Conservation (phyloP, 2,797 vertebrate genomes). For the Thaleichthys pacificus region DNA sequence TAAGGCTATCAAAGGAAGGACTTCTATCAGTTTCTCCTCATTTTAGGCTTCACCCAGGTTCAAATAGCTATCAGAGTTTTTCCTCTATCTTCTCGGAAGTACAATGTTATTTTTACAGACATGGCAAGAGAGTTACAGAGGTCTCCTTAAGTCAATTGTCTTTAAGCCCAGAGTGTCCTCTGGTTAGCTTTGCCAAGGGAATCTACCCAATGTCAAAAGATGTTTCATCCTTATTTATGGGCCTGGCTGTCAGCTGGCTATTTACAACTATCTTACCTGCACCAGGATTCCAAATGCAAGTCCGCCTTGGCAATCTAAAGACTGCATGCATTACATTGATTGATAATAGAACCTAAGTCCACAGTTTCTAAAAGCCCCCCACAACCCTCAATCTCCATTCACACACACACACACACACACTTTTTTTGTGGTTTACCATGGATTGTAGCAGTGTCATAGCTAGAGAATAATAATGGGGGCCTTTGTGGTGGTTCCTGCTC, state of each 20-base stretch:
- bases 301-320: conserved; percentile 4
- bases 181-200: conserved; percentile 41
- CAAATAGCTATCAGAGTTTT: neutral
- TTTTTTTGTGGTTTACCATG: neutral
- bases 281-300: conserved; percentile 53
- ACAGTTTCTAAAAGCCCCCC: neutral
- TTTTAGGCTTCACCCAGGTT: neutral
- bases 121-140: conserved; percentile 77
- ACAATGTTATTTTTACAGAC: conserved; percentile 84
- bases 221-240: conserved; percentile 52
- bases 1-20: neutral
- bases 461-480: conserved; percentile 61
- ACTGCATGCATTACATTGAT: conserved; percentile 21
- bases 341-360: conserved; percentile 12
- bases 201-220: conserved; percentile 44
- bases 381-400: neutral
- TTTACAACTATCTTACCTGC: conserved; percentile 73
- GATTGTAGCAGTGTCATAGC: conserved; percentile 54
- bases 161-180: conserved; percentile 53
- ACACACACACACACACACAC: neutral
- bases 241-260: conserved; percentile 54
- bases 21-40: neutral
- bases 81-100: conserved; percentile 86
- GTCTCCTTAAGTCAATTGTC: conserved; percentile 75
- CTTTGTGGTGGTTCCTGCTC: conserved; percentile 46